A percentile compares a stretch with the other conserved stretches of the same genome.
These are phyloP conservation scores for Drosophila emarginata DNA, from an alignment of 2,888 invertebrate genomes.

Conservation along the genomic window DNA sequence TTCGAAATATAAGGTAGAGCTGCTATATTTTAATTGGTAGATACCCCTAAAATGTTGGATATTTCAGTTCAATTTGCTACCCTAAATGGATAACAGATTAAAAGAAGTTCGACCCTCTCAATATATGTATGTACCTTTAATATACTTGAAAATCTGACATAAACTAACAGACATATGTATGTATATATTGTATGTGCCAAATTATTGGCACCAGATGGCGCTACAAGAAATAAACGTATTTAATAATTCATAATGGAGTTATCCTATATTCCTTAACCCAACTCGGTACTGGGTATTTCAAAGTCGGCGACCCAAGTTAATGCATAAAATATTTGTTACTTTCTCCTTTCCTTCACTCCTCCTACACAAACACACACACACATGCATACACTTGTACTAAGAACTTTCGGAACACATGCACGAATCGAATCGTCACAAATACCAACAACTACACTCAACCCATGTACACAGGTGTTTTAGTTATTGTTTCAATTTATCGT, in stretches of 20 bases:
- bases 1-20: too few relatives aligned
- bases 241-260: too few relatives aligned
- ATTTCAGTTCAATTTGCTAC: too few relatives aligned
- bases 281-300: background rate
- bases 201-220: background rate
- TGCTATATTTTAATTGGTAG: too few relatives aligned
- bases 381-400: conserved; percentile 1
- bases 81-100: too few relatives aligned
- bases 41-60: too few relatives aligned
- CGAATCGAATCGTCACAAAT: conserved; percentile 11
- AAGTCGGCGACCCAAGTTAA: background rate
- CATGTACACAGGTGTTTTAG: conserved; percentile 74
- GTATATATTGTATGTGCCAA: too few relatives aligned
- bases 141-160: too few relatives aligned
- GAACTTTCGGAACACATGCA: conserved; percentile 44
- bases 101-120: too few relatives aligned
- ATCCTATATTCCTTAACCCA: too few relatives aligned
- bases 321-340: background rate
- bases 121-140: too few relatives aligned
- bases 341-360: conserved; percentile 6
- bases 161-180: too few relatives aligned
- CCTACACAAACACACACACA: conserved; percentile 9
- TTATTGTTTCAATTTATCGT: conserved; percentile 58
- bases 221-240: background rate
- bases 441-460: conserved; percentile 47